These are phyloP conservation scores for Xylota segnis DNA, from an alignment of 2,888 invertebrate genomes.

Conservation along the genomic window DNA sequence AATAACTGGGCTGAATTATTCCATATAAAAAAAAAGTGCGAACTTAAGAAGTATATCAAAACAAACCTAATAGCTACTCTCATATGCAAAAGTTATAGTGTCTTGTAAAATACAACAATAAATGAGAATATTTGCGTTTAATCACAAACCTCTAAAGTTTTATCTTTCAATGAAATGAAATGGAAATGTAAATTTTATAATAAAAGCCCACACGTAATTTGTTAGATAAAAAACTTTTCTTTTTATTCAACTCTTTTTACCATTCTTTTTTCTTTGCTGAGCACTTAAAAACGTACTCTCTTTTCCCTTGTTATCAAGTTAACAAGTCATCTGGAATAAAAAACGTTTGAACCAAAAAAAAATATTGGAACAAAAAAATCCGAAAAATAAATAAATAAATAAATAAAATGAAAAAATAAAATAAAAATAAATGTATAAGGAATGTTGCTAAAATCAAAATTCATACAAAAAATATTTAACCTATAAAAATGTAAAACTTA, in stretches of 20 bases:
- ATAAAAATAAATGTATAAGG: conserved; percentile 32
- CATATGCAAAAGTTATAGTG: too few relatives aligned
- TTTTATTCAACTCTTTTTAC: conserved; percentile 52
- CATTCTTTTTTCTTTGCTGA: conserved; percentile 34
- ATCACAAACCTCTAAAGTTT: too few relatives aligned
- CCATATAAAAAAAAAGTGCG: too few relatives aligned
- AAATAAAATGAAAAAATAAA: conserved; percentile 44
- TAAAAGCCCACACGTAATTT: conserved; percentile 5
- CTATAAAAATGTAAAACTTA: conserved; percentile 50
- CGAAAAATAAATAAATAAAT: conserved; percentile 53
- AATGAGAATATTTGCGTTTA: too few relatives aligned
- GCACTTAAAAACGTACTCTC: conserved; percentile 71
- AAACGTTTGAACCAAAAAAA: conserved; percentile 57
- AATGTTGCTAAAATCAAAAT: conserved; percentile 57
- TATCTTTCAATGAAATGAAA: not conserved
- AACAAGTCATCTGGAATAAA: conserved; percentile 77
- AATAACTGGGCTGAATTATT: too few relatives aligned
- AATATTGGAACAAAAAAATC: conserved; percentile 61
- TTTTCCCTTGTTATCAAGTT: conserved; percentile 72
- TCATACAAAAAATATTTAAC: conserved; percentile 52
- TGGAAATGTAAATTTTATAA: not conserved
- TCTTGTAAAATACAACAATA: too few relatives aligned
- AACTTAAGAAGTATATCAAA: too few relatives aligned
- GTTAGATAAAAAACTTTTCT: conserved; percentile 50
- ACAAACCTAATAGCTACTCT: too few relatives aligned